Conservation (phyloP, 2,797 vertebrate genomes). For the Scomberomorus guttatus region DNA sequence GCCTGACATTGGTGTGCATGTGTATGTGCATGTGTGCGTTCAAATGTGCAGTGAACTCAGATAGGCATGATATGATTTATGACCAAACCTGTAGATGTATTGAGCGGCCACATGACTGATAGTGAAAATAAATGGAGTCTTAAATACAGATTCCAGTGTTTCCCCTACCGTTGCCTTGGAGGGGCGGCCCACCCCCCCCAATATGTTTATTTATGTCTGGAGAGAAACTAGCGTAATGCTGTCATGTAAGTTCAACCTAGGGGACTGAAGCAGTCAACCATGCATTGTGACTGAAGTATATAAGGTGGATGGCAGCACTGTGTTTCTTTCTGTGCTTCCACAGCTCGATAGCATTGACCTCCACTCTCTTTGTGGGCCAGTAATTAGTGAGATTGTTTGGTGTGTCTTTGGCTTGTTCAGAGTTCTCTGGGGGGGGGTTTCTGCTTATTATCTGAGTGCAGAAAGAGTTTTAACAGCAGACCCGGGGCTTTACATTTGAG, state of each 20-base stretch:
- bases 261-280: background rate
- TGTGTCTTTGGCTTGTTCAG: constrained; percentile 53
- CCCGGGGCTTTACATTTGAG: constrained; percentile 32
- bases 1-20: background rate
- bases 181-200: too few species aligned
- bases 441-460: constrained; percentile 37
- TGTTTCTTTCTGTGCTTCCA: constrained; percentile 25
- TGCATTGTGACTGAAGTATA: constrained; percentile 13
- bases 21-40: constrained; percentile 12
- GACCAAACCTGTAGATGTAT: constrained; percentile 11
- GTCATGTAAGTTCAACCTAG: too few species aligned
- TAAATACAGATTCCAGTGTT: background rate
- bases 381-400: constrained; percentile 69
- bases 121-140: constrained; percentile 36
- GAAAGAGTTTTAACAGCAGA: constrained; percentile 36
- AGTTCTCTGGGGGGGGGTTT: constrained; percentile 61
- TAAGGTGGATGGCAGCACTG: constrained; percentile 7
- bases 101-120: constrained; percentile 13
- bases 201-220: too few species aligned
- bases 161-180: too few species aligned
- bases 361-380: constrained; percentile 43
- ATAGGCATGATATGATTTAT: constrained; percentile 28
- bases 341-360: constrained; percentile 69
- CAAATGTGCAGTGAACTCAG: background rate
- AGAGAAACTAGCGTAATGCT: too few species aligned